phyloP scores from a whole-genome alignment of 2,797 vertebrate genomes.

The Propithecus perrieri region DNA sequence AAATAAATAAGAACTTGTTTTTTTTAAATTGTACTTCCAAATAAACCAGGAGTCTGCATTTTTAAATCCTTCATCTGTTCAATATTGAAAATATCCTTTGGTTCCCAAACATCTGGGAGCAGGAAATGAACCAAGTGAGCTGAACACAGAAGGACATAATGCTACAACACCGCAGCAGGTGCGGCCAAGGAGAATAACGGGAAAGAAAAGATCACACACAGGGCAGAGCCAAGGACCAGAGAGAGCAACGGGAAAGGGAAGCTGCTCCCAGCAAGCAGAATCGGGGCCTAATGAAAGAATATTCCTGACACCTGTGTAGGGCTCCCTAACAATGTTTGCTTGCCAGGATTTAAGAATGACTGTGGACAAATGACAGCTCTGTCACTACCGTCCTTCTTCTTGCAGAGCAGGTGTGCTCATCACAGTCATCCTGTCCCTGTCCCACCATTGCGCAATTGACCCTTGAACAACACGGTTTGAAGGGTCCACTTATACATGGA shows the following conservation, averaged over 20 bases:
- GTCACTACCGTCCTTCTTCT: neutral
- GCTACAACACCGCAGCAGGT: neutral
- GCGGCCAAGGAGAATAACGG: neutral
- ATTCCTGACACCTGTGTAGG: neutral
- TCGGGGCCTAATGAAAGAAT: neutral
- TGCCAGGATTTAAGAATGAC: neutral
- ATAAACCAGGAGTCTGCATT: neutral
- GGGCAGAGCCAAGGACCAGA: neutral
- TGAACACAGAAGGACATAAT: neutral
- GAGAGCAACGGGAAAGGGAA: neutral
- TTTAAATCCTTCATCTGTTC: neutral
- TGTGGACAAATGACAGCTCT: neutral
- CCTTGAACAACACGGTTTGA: neutral
- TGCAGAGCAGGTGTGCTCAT: neutral
- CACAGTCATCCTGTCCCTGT: neutral
- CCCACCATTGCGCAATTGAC: neutral
- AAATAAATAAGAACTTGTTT: neutral
- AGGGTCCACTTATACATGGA: neutral
- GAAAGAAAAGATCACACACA: neutral
- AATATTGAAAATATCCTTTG: conserved; percentile 12
- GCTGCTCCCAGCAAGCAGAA: neutral
- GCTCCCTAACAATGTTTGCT: neutral
- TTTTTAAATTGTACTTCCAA: neutral
- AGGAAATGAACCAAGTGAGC: neutral
- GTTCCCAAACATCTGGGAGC: neutral